These are phyloP conservation scores for Oscheius sp. DNA, from an alignment of 2,888 invertebrate genomes.

Conservation along the genomic window DNA sequence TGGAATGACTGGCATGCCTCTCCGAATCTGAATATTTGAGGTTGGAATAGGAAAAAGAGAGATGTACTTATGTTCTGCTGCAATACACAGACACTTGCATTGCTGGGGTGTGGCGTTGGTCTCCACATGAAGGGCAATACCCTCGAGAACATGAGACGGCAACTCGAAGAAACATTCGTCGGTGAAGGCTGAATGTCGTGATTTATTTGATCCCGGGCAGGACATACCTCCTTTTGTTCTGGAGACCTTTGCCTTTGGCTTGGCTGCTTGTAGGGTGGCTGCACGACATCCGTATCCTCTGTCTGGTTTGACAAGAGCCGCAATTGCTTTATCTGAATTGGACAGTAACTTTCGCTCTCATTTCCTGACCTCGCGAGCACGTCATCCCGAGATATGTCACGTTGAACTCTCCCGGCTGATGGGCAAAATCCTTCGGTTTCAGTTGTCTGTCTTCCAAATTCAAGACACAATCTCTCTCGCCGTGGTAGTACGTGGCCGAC, in stretches of 20 bases:
- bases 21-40: slow-evolving; percentile 56
- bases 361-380: slow-evolving; percentile 45
- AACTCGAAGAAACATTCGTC: slow-evolving; percentile 69
- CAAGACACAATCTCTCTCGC: slow-evolving; percentile 69
- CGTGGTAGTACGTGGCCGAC: slow-evolving; percentile 72
- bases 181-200: slow-evolving; percentile 44
- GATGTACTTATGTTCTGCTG: slow-evolving; percentile 34
- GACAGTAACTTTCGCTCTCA: neutral
- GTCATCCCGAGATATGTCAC: slow-evolving; percentile 65
- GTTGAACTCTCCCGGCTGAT: slow-evolving; percentile 49
- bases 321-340: slow-evolving; percentile 22
- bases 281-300: slow-evolving; percentile 15
- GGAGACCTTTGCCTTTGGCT: slow-evolving; percentile 12
- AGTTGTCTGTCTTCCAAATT: slow-evolving; percentile 63
- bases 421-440: slow-evolving; percentile 47
- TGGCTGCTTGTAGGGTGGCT: neutral
- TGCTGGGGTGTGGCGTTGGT: slow-evolving; percentile 53
- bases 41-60: neutral
- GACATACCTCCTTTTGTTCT: slow-evolving; percentile 15
- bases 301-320: slow-evolving; percentile 8
- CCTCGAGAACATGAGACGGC: slow-evolving; percentile 69
- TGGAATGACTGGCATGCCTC: slow-evolving; percentile 68
- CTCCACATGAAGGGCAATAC: slow-evolving; percentile 69
- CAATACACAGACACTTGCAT: slow-evolving; percentile 36
- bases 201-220: neutral